Evolutionary conservation across 2,888 invertebrate species (phyloP).

Genomic region (Thera obeliscata): DNA sequence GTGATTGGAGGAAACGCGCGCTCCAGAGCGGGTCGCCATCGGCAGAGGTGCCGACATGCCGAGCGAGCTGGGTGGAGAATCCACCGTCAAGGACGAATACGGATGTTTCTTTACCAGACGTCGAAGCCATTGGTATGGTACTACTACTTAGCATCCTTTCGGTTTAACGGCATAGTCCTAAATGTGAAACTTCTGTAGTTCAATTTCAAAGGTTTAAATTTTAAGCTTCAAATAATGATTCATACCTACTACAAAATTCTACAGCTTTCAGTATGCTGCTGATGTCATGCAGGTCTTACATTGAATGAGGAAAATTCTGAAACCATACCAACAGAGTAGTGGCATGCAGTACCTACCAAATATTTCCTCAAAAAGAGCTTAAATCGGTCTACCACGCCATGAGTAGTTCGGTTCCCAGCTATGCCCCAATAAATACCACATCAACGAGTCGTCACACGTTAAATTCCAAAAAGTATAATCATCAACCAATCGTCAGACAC

Average conservation of each 20-base stretch:
- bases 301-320: conserved; percentile 45
- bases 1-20: conserved; percentile 90
- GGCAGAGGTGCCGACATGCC: conserved; percentile 87
- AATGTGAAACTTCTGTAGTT: background rate
- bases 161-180: background rate
- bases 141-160: background rate
- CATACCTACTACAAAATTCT: conserved; percentile 48
- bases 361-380: background rate
- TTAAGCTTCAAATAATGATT: conserved; percentile 57
- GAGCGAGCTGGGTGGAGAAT: conserved; percentile 91
- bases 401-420: background rate
- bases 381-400: background rate
- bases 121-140: conserved; percentile 4
- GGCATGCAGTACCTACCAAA: background rate
- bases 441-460: background rate
- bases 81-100: conserved; percentile 87
- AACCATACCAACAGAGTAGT: conserved; percentile 1
- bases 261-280: conserved; percentile 55
- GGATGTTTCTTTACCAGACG: conserved; percentile 15
- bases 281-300: conserved; percentile 70
- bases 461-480: background rate
- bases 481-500: conserved; percentile 31
- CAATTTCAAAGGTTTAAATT: background rate
- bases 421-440: background rate
- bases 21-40: conserved; percentile 96